Percentiles rank a stretch among this genome's conserved stretches.
Conservation (phyloP, 2,113 vertebrate species). For the Microtus ochrogaster region DNA sequence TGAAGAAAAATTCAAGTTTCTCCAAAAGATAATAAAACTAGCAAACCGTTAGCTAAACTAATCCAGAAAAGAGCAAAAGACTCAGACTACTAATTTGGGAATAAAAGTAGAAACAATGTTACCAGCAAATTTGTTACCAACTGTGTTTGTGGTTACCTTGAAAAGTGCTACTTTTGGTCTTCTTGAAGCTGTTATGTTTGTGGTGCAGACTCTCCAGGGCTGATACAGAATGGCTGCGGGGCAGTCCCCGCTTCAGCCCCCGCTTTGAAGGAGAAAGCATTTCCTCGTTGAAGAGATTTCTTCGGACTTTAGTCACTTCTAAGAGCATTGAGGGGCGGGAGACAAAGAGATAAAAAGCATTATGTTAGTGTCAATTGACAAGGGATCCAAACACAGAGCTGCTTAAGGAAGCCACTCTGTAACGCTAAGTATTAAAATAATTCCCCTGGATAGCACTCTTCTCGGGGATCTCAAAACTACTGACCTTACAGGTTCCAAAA, state of each 20-base stretch:
- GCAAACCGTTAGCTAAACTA: background rate
- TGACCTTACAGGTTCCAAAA: background rate
- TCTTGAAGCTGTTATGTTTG: slow-evolving; percentile 78
- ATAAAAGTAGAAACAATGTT: background rate
- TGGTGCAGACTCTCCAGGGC: slow-evolving; percentile 90
- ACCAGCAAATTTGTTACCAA: background rate
- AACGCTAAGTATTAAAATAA: background rate
- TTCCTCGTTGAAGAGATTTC: slow-evolving; percentile 95
- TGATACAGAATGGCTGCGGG: slow-evolving; percentile 94
- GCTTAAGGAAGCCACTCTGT: background rate
- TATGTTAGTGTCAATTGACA: background rate
- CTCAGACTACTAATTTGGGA: background rate
- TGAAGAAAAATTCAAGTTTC: background rate
- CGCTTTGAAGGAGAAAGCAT: slow-evolving; percentile 88
- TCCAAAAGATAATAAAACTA: slow-evolving; percentile 11
- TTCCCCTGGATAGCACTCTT: background rate
- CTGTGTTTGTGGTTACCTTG: background rate
- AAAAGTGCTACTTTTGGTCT: slow-evolving; percentile 82
- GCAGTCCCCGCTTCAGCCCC: slow-evolving; percentile 85
- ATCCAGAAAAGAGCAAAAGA: background rate
- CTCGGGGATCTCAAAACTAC: background rate
- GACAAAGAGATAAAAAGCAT: slow-evolving; percentile 3
- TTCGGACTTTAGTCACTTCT: slow-evolving; percentile 97
- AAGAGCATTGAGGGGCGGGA: background rate
- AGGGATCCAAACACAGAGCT: background rate